These are phyloP conservation scores for Tyrannus savana DNA, from an alignment of 2,113 vertebrate species.

Conservation along the genomic window DNA sequence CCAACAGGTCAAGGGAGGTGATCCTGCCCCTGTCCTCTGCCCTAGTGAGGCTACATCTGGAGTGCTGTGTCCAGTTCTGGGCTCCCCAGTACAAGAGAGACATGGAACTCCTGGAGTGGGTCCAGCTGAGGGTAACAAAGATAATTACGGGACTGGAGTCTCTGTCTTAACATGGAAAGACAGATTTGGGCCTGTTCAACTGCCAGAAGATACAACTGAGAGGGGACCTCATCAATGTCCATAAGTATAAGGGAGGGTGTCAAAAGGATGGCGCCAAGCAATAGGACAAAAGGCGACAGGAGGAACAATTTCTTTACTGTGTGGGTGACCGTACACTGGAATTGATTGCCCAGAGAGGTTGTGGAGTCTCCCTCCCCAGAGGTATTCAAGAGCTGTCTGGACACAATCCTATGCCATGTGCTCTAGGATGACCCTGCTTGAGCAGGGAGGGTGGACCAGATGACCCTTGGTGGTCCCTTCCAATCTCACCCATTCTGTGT, in stretches of 20 bases:
- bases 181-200: background rate
- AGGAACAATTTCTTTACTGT: background rate
- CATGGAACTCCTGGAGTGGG: background rate
- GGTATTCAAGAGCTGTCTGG: background rate
- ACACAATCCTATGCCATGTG: background rate
- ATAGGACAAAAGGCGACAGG: background rate
- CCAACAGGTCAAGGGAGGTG: background rate
- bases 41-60: background rate
- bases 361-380: background rate
- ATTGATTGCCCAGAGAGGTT: background rate
- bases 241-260: background rate
- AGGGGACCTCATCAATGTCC: background rate
- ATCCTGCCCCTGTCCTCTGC: background rate
- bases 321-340: accelerated
- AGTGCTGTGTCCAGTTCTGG: background rate
- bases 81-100: background rate
- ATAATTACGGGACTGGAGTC: accelerated
- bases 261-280: background rate
- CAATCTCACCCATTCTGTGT: background rate
- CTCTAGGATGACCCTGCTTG: background rate
- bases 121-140: too few species aligned
- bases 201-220: background rate
- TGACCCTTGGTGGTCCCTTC: background rate
- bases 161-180: background rate
- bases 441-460: background rate